Evolutionary conservation across 2,888 invertebrate genomes (phyloP).

Genomic region (Nephrotoma appendiculata): DNA sequence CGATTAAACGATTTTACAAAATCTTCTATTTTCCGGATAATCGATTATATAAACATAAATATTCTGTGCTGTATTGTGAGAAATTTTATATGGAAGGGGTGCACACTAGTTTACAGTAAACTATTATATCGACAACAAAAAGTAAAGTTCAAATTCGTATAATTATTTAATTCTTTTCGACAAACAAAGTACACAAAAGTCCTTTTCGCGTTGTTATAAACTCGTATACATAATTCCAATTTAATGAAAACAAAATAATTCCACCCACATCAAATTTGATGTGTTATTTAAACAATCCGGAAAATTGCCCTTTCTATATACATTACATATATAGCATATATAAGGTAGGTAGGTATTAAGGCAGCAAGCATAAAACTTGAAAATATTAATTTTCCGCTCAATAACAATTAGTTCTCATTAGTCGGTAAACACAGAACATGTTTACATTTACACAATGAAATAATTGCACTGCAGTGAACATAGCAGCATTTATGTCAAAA

Average conservation of each 20-base stretch:
- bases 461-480: not conserved
- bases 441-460: not conserved
- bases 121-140: not conserved
- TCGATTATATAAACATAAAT: not conserved
- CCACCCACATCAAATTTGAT: not conserved
- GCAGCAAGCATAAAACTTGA: not conserved
- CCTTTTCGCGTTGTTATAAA: not conserved
- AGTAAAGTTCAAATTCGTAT: not conserved
- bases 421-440: not conserved
- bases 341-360: not conserved
- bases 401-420: not conserved
- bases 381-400: not conserved
- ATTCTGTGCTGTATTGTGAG: not conserved
- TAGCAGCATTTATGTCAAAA: not conserved
- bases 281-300: not conserved
- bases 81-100: not conserved
- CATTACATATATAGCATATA: not conserved
- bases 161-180: not conserved
- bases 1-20: not conserved
- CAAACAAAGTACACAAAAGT: not conserved
- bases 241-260: not conserved
- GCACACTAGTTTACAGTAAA: not conserved
- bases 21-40: not conserved
- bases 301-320: not conserved
- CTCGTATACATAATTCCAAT: not conserved